Evolutionary conservation across 1,140 invertebrate genomes (phyloP).

Genomic region (Trichonephila clavata): DNA sequence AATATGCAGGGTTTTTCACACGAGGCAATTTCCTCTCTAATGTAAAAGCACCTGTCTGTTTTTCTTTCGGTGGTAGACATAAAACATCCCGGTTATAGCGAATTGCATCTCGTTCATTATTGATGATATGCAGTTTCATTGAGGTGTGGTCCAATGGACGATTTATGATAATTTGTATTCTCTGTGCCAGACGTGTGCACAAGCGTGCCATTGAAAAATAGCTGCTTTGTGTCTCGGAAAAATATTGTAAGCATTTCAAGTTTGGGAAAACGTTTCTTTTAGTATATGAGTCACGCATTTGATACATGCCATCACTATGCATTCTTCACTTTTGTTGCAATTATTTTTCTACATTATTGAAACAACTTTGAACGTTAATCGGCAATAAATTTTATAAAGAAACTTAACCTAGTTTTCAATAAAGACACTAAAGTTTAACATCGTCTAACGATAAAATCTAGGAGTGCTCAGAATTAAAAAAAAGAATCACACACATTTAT

Average conservation of each 20-base stretch:
- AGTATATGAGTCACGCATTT: not conserved
- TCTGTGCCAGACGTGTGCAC: not conserved
- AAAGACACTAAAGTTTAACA: too few relatives aligned
- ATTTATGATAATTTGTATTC: conserved; percentile 24
- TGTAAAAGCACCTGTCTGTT: conserved; percentile 26
- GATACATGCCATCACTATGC: too few relatives aligned
- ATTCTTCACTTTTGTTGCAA: too few relatives aligned
- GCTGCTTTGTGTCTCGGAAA: not conserved
- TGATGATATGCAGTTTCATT: conserved; percentile 41
- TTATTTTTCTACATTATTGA: too few relatives aligned
- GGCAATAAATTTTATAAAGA: too few relatives aligned
- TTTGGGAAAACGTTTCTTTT: not conserved
- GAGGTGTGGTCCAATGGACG: conserved; percentile 49
- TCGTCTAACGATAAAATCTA: too few relatives aligned
- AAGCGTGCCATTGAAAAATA: not conserved
- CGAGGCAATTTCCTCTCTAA: not conserved
- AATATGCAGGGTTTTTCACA: not conserved
- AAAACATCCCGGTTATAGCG: not conserved
- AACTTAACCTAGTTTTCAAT: too few relatives aligned
- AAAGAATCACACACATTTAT: too few relatives aligned
- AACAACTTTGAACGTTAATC: too few relatives aligned
- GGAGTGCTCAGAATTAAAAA: too few relatives aligned
- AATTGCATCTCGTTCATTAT: conserved; percentile 49
- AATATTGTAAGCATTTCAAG: not conserved
- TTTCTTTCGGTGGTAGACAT: not conserved